These are phyloP conservation scores for Aphelenchoides avenae DNA, from an alignment of 1,140 invertebrate genomes.

Conservation along the genomic window DNA sequence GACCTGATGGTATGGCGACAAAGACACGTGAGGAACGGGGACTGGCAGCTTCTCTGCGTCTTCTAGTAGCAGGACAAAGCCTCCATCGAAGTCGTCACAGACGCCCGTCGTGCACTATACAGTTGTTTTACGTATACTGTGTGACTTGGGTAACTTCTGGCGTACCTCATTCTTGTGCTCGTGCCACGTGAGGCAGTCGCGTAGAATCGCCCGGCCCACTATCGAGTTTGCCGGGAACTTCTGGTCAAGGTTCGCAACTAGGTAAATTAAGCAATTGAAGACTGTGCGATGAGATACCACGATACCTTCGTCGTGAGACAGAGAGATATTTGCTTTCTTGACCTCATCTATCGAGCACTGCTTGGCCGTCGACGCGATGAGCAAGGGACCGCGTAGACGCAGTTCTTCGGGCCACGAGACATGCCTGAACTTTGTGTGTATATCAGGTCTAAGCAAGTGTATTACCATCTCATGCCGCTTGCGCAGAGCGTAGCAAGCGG, in stretches of 20 bases:
- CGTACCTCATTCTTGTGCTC: constrained; percentile 39
- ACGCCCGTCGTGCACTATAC: constrained; percentile 26
- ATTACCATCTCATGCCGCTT: constrained; percentile 18
- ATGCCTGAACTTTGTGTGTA: constrained; percentile 25
- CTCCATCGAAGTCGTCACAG: not conserved
- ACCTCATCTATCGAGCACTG: not conserved
- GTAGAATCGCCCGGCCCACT: constrained; percentile 30
- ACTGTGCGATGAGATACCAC: not conserved
- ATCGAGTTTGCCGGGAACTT: not conserved
- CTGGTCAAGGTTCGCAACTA: not conserved
- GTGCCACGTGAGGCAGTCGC: constrained; percentile 32
- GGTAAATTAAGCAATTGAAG: not conserved
- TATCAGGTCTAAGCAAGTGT: constrained; percentile 4
- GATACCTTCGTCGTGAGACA: not conserved
- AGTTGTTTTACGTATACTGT: not conserved
- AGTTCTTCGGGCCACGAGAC: constrained; percentile 27
- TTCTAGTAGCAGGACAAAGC: constrained; percentile 32
- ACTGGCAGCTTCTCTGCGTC: not conserved
- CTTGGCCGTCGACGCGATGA: constrained; percentile 21
- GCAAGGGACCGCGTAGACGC: constrained; percentile 30
- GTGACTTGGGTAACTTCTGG: constrained; percentile 1
- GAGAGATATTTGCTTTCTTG: constrained; percentile 1
- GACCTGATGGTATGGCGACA: not conserved
- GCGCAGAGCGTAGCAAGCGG: constrained; percentile 18
- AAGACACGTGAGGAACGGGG: constrained; percentile 11